phyloP scores from a whole-genome alignment of 2,888 invertebrate species.

The Ectemnius continuus region DNA sequence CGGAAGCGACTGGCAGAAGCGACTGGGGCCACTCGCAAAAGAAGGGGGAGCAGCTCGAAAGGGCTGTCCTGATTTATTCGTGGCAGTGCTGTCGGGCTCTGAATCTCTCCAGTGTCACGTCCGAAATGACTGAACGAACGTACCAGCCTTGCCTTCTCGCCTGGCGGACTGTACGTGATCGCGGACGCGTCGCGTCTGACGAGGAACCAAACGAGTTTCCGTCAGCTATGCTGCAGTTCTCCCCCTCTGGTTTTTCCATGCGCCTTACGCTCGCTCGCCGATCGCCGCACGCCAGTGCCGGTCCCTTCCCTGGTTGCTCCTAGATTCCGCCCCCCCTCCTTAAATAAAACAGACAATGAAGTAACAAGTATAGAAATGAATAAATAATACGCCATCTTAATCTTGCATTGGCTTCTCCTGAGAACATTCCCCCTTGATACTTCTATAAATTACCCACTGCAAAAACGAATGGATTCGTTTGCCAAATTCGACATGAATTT shows the following conservation, averaged over 20 bases:
- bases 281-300: conserved; percentile 27
- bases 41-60: conserved; percentile 8
- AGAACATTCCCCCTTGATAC: not conserved
- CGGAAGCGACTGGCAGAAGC: no score
- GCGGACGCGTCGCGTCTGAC: conserved; percentile 66
- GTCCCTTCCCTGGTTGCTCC: conserved; percentile 21
- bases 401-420: not conserved
- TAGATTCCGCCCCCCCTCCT: conserved; percentile 7
- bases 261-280: conserved; percentile 34
- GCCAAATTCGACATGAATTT: no score
- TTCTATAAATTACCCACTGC: not conserved
- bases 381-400: no score
- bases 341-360: not conserved
- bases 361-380: no score
- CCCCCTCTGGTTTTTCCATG: conserved; percentile 52
- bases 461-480: no score
- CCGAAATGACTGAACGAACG: conserved; percentile 52
- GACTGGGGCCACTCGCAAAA: not conserved
- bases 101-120: conserved; percentile 29
- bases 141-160: conserved; percentile 39
- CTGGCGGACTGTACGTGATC: conserved; percentile 58
- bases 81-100: conserved; percentile 35
- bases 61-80: not conserved
- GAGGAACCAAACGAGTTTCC: conserved; percentile 50
- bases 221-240: conserved; percentile 64